phyloP scores from a whole-genome alignment of 2,113 vertebrate genomes.

The Monopterus albus region DNA sequence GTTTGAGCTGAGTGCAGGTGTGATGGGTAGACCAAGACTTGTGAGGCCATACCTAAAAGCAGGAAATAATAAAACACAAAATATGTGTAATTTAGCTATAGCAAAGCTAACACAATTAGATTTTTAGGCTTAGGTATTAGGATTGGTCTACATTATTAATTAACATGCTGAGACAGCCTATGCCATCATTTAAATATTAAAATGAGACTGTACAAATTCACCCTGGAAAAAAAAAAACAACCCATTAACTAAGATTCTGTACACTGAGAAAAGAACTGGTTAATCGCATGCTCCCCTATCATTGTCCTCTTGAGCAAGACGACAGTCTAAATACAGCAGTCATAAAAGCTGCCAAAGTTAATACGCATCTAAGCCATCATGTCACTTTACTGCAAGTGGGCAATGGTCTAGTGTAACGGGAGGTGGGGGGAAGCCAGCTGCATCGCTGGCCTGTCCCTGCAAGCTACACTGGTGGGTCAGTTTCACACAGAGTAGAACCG shows the following conservation, averaged over 20 bases:
- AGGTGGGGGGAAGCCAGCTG: slow-evolving; percentile 63
- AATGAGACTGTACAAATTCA: not conserved
- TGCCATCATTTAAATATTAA: not conserved
- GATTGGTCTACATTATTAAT: not conserved
- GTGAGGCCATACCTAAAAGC: slow-evolving; percentile 95
- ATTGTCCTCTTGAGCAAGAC: not conserved
- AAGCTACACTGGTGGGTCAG: slow-evolving; percentile 46
- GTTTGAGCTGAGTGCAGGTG: slow-evolving; percentile 98
- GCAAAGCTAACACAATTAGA: not conserved
- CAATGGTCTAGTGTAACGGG: slow-evolving; percentile 58
- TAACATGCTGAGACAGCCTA: not conserved
- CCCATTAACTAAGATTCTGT: not conserved
- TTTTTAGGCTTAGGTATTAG: not conserved
- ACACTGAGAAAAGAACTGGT: not conserved
- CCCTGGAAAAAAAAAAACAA: not conserved
- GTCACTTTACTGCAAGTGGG: slow-evolving; percentile 52
- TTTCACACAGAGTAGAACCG: slow-evolving; percentile 57
- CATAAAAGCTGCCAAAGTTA: slow-evolving; percentile 11
- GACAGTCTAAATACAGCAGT: slow-evolving; percentile 5
- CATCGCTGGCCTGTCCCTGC: slow-evolving; percentile 41
- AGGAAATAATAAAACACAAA: slow-evolving; percentile 16
- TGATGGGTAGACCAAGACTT: slow-evolving; percentile 96
- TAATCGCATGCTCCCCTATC: not conserved
- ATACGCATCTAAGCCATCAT: slow-evolving; percentile 22
- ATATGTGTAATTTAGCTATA: not conserved